These are phyloP conservation scores for Rachycentron canadum DNA, from an alignment of 2,797 vertebrate genomes.

Conservation along the genomic window DNA sequence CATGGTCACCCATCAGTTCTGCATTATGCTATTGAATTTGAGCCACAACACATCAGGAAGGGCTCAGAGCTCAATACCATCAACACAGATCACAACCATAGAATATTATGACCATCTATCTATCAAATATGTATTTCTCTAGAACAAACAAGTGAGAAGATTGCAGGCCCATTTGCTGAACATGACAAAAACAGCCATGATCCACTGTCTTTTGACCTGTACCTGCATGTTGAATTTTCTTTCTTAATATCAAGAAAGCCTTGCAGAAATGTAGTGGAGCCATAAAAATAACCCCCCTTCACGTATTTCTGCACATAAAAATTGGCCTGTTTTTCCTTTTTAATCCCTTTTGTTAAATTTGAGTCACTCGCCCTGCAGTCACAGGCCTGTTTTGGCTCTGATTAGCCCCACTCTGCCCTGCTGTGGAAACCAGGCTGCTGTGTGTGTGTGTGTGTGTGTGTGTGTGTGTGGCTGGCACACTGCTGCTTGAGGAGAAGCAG, in stretches of 20 bases:
- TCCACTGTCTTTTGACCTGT: neutral
- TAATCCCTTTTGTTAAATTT: constrained; percentile 54
- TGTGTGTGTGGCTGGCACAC: constrained; percentile 4
- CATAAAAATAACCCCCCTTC: constrained; percentile 50
- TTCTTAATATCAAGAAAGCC: neutral
- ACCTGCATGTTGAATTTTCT: neutral
- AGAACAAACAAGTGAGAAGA: neutral
- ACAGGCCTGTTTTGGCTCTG: constrained; percentile 32
- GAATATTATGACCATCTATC: neutral
- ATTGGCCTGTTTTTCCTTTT: constrained; percentile 41
- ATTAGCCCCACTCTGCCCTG: constrained; percentile 43
- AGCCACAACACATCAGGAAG: neutral
- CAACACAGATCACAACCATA: neutral
- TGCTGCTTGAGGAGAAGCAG: constrained; percentile 54
- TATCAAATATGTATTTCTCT: neutral
- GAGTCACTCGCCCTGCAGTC: constrained; percentile 44
- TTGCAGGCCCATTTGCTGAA: neutral
- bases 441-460: constrained; percentile 9
- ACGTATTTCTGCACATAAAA: constrained; percentile 27
- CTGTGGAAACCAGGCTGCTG: constrained; percentile 24
- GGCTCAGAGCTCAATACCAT: neutral
- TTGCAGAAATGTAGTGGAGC: constrained; percentile 10
- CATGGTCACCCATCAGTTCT: neutral
- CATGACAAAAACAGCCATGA: neutral
- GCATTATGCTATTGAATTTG: neutral